Base-by-base conservation (phyloP, 2,888 invertebrate species). In the Chrysopilus asiliformis region DNA sequence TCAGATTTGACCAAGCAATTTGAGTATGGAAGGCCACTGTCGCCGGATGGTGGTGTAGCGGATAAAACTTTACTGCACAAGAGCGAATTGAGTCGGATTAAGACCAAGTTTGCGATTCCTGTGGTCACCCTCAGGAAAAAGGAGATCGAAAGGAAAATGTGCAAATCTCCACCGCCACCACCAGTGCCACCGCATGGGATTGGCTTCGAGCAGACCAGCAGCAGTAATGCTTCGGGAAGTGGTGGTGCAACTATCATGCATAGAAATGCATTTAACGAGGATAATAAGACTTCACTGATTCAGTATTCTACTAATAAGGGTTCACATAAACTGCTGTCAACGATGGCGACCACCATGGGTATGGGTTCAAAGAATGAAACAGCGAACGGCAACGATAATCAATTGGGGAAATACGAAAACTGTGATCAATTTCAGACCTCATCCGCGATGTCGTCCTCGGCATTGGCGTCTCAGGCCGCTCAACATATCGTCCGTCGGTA, bases 1-100 rank as follows among this genome's bases (percentile, higher is more conserved):
- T 77, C 79, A 12, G 74, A 75, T 34, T 67, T 82, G 19, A 78
- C 82, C 9, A 70, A 75, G 45, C 81, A 82, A 57, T 77, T 84
- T 49, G 83, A 83, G 51, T 69, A 68, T 10, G 74, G 74, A 3
- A 68, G 70, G 47, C 68, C 77, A 15, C 59, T 68, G 24, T 68
- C 68, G 31, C 71, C 70, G 42, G 64, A 60, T 40, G 66, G 66
- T n/a, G 55, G 64, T 4, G 50, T 71, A 26, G 70, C 70, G 41
- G 70, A 76, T 47, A 68, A 79, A 35, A 79, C 77, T 18, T 74
- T 72, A 49, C 69, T 74, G 33, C 78, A 74, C 46, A 71, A 73
- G 37, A 78, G 79, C 48, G 80, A 81, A 53, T 62, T 80, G 48
- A 70, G 64, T 16, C 52, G 65, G 44, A 31, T 37, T 17, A 22